phyloP scores from a whole-genome alignment of 2,113 vertebrate species.

The Cebus imitator region DNA sequence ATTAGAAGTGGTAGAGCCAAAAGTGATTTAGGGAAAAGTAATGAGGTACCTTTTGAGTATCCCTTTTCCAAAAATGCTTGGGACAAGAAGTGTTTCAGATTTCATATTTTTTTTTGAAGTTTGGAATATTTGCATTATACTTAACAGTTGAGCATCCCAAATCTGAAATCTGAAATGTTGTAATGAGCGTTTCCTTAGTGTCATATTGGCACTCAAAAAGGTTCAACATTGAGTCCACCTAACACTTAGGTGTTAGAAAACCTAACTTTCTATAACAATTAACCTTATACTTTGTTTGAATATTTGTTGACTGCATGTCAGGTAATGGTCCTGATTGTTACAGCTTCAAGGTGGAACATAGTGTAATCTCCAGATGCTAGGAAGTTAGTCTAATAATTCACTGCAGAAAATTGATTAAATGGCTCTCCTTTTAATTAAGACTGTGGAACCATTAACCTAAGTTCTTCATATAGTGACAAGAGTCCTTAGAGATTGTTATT shows the following conservation, averaged over 20 bases:
- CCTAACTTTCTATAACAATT: background rate
- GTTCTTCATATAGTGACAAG: background rate
- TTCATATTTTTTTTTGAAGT: background rate
- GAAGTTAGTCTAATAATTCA: background rate
- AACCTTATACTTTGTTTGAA: background rate
- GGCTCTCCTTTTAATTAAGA: background rate
- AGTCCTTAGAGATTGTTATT: conserved; percentile 6
- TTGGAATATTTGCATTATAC: background rate
- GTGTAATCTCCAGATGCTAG: background rate
- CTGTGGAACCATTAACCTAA: background rate
- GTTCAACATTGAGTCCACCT: background rate
- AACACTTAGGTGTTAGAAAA: background rate
- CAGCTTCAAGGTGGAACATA: background rate
- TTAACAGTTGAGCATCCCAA: background rate
- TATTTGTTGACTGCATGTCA: background rate
- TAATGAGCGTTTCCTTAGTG: background rate
- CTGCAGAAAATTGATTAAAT: conserved; percentile 15
- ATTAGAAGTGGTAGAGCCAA: background rate
- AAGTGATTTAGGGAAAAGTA: background rate
- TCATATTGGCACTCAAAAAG: background rate
- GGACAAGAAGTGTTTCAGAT: background rate
- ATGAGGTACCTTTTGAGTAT: background rate
- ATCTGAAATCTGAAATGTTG: background rate
- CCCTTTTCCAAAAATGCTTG: background rate
- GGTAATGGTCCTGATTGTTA: background rate